Evolutionary conservation across 2,113 vertebrate species (phyloP), one percentile per base, ranked within the genome.

Genomic region (Notarius lentiginosus): DNA sequence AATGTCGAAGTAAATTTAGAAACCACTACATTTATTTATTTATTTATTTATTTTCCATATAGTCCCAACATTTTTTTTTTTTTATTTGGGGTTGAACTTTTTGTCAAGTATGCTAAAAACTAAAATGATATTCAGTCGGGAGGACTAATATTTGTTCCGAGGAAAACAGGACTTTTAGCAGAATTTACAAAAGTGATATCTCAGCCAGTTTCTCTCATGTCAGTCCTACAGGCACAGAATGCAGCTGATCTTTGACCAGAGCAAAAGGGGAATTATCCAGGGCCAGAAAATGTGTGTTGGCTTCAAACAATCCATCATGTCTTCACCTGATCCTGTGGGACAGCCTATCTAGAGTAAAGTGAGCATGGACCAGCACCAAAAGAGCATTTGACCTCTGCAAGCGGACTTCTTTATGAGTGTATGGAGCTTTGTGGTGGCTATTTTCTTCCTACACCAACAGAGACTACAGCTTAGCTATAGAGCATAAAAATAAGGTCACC

Each of bases 291-390:
- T 55, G 47, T 72, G 83, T 85, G 89, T 84, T 49, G 90, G 91
- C 90, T 85, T 89, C 61, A 91, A 88, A 89, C 79, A 89, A 93
- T 93, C 91, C 87, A 91, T 93, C 89, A 90, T 83, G 56, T 79
- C 18, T 65, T 87, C 90, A 89, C 90, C 91, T 89, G 89, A 87
- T 92, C 92, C 91, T 82, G n/a, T 2, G 87, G 90, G 90, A 88
- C 82, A 30, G 79, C 79, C 82, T 76, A 66, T 89, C 68, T 83
- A 34, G 84, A 79, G 87, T 87, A 90, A 89, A 79, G 72, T 82
- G 83, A 85, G 65, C 90, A 91, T 88, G 84, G 88, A 80, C 55
- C 76, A 72, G 86, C 90, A 89, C 85, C 92, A 90, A 83, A 89
- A 90, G 76, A 82, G 66, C 79, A 86, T 92, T 92, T 90, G 90